These are phyloP conservation scores for Ectropis grisescens DNA, from an alignment of 1,140 invertebrate species.

Conservation along the genomic window DNA sequence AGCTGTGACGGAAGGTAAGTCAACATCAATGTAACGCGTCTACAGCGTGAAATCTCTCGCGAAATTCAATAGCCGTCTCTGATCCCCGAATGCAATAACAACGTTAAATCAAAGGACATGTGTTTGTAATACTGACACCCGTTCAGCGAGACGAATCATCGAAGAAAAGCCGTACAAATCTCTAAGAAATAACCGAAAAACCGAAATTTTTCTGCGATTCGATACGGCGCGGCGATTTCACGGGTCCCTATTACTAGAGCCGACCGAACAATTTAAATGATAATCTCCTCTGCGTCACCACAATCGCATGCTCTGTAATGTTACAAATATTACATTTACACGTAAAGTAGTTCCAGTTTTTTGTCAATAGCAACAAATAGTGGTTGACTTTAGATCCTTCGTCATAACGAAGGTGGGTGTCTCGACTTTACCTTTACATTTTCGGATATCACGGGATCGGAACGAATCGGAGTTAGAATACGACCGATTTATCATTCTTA, in stretches of 20 bases:
- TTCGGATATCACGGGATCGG: slow-evolving; percentile 35
- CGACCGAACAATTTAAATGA: no score
- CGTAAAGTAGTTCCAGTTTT: no score
- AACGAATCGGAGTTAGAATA: slow-evolving; percentile 58
- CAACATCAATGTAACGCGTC: slow-evolving; percentile 66
- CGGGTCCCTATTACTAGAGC: slow-evolving; percentile 55
- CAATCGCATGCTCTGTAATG: no score
- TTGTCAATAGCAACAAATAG: no score
- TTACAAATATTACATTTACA: no score
- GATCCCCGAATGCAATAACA: slow-evolving; percentile 35
- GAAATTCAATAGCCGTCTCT: slow-evolving; percentile 57
- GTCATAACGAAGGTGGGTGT: slow-evolving; percentile 5
- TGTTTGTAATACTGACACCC: slow-evolving; percentile 65
- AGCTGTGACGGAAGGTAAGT: slow-evolving; percentile 68
- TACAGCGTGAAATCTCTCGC: slow-evolving; percentile 56
- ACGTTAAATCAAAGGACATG: slow-evolving; percentile 55
- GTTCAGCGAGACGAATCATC: slow-evolving; percentile 54
- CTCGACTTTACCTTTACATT: slow-evolving; percentile 45
- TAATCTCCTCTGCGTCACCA: no score
- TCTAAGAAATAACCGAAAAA: slow-evolving; percentile 69
- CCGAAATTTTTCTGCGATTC: slow-evolving; percentile 68
- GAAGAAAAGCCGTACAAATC: slow-evolving; percentile 69
- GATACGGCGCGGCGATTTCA: slow-evolving; percentile 52
- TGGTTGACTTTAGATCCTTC: no score
- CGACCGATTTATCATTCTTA: slow-evolving; percentile 64